Evolutionary conservation across 2,113 vertebrate genomes (phyloP).

Genomic region (Erpornis zantholeuca): DNA sequence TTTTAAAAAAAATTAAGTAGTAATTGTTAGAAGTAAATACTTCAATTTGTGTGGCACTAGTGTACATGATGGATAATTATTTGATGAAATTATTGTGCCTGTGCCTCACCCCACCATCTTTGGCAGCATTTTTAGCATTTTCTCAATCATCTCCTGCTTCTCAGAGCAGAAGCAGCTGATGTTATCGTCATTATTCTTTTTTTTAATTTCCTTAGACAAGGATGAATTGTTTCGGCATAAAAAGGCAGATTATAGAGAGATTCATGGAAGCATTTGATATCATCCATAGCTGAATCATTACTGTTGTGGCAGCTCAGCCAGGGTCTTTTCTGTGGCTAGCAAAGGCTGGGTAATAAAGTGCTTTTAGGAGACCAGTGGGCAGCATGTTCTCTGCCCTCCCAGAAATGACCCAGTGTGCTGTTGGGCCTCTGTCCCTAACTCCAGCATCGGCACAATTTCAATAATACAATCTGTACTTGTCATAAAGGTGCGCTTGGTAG

Average conservation of each 20-base stretch:
- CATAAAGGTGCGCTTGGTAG: background rate
- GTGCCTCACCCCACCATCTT: background rate
- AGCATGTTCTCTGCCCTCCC: background rate
- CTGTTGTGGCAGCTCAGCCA: background rate
- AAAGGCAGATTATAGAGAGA: background rate
- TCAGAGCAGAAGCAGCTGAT: slow-evolving; percentile 17
- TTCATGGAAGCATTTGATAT: background rate
- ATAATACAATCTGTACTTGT: background rate
- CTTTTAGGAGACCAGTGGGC: background rate
- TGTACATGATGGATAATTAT: background rate
- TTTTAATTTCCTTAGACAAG: background rate
- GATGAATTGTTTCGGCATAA: background rate
- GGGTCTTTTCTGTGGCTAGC: background rate
- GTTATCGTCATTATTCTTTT: background rate
- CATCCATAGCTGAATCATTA: background rate
- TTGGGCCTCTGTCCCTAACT: background rate
- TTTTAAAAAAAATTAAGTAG: background rate
- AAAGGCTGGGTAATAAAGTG: background rate
- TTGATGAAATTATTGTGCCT: slow-evolving; percentile 5
- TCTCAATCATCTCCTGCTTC: background rate
- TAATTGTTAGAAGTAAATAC: background rate
- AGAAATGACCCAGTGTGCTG: background rate
- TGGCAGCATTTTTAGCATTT: background rate
- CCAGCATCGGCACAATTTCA: background rate
- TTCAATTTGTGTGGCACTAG: background rate